Evolutionary conservation across 2,888 invertebrate genomes (phyloP).

Genomic region (Zonitis immaculata): DNA sequence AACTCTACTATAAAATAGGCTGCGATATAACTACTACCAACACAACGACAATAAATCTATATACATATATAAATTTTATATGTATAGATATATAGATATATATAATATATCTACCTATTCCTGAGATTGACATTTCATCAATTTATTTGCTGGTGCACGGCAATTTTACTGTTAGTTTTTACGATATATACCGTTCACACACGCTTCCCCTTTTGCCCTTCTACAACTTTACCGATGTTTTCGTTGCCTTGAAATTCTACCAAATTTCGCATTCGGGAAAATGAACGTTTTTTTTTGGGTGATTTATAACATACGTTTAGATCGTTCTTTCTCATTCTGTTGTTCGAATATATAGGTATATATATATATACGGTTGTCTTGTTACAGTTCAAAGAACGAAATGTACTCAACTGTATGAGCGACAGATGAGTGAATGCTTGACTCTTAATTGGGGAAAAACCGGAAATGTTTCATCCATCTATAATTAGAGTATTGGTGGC

Average conservation of each 20-base stretch:
- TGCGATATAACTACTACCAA: constrained; percentile 19
- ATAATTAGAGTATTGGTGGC: not conserved
- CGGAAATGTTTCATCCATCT: not conserved
- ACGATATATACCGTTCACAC: constrained; percentile 23
- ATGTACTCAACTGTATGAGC: not conserved
- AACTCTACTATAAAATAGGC: constrained; percentile 36
- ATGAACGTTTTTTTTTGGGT: not conserved
- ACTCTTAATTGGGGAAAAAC: not conserved
- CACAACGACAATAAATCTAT: too few species aligned
- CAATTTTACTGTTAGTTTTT: constrained; percentile 29
- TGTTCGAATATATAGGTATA: not conserved
- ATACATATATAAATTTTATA: not conserved
- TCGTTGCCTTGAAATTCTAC: constrained; percentile 2
- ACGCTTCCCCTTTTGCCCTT: too few species aligned
- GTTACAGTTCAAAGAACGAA: not conserved
- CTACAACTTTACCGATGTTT: too few species aligned
- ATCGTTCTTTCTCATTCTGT: not conserved
- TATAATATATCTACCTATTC: constrained; percentile 34
- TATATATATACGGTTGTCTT: too few species aligned
- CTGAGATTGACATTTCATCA: constrained; percentile 42
- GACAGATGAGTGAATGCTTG: not conserved
- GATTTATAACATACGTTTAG: not conserved
- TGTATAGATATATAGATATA: not conserved
- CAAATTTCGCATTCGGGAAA: constrained; percentile 1
- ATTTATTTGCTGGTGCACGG: constrained; percentile 33